These are phyloP conservation scores for Corvus hawaiiensis DNA, from an alignment of 2,113 vertebrate genomes.

Conservation along the genomic window DNA sequence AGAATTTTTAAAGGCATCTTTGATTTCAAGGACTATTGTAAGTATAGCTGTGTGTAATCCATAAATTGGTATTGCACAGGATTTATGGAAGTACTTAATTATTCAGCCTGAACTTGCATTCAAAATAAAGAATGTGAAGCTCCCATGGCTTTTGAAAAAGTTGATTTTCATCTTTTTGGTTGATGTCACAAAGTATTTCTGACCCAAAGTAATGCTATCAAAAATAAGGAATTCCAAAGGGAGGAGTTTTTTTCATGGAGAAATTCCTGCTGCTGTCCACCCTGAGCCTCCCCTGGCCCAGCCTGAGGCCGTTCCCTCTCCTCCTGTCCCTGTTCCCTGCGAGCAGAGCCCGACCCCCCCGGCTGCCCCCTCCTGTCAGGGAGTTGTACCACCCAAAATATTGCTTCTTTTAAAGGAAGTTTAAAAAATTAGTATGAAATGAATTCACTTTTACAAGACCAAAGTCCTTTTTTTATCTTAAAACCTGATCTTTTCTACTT, in stretches of 20 bases:
- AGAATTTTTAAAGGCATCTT: slow-evolving; percentile 7
- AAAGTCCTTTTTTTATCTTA: background rate
- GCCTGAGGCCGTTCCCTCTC: background rate
- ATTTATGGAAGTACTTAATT: background rate
- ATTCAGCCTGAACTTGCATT: background rate
- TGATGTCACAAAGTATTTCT: background rate
- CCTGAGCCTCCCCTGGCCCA: background rate
- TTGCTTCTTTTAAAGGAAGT: background rate
- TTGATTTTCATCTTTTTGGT: background rate
- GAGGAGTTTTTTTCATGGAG: background rate
- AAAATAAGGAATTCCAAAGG: background rate
- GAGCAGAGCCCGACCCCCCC: background rate
- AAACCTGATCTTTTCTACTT: background rate
- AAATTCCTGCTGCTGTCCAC: background rate
- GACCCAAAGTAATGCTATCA: background rate
- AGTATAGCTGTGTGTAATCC: background rate
- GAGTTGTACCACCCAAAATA: background rate
- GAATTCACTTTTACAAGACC: background rate
- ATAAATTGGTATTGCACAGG: background rate
- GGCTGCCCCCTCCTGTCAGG: background rate
- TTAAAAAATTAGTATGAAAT: background rate
- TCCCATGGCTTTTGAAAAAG: background rate
- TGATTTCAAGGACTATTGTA: background rate
- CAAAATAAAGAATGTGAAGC: background rate
- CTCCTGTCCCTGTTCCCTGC: background rate